Percentiles rank a stretch among this genome's conserved stretches.
phyloP scores from a whole-genome alignment of 2,113 vertebrate genomes.

The Pholis gunnellus region DNA sequence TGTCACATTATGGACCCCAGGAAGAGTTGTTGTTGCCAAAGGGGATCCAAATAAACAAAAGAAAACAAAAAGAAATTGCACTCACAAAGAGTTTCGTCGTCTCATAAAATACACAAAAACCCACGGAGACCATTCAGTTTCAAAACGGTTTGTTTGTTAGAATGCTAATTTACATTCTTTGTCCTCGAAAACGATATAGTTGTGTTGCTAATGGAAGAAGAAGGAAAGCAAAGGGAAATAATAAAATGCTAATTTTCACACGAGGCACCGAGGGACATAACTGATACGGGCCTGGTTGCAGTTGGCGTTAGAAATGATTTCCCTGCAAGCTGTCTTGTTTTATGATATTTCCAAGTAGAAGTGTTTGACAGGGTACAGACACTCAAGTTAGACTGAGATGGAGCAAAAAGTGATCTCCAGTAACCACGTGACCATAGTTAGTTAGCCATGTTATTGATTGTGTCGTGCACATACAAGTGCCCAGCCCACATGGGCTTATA shows the following conservation, averaged over 20 bases:
- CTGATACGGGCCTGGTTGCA: slow-evolving; percentile 39
- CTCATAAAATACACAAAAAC: slow-evolving; percentile 28
- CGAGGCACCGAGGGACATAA: slow-evolving; percentile 43
- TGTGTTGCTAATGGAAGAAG: slow-evolving; percentile 42
- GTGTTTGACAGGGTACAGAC: neutral
- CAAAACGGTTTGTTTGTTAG: slow-evolving; percentile 51
- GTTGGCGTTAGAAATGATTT: slow-evolving; percentile 45
- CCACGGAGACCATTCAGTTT: slow-evolving; percentile 46
- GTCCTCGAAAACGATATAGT: slow-evolving; percentile 37
- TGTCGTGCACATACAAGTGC: neutral
- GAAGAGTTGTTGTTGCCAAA: neutral
- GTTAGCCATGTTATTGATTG: neutral
- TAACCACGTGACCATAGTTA: neutral
- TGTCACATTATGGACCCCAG: neutral
- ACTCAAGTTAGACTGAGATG: neutral
- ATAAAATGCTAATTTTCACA: slow-evolving; percentile 61
- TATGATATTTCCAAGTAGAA: slow-evolving; percentile 22
- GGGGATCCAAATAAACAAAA: neutral
- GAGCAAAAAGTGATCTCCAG: neutral
- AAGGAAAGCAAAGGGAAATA: slow-evolving; percentile 57
- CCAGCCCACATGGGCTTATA: neutral
- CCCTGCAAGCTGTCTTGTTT: slow-evolving; percentile 28
- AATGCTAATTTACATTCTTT: slow-evolving; percentile 57
- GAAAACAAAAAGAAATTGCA: slow-evolving; percentile 6
- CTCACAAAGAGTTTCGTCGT: slow-evolving; percentile 21